Evolutionary conservation across 2,797 vertebrate species (phyloP), one percentile per base, ranked within the genome.

Genomic region (Eospalax fontanierii): DNA sequence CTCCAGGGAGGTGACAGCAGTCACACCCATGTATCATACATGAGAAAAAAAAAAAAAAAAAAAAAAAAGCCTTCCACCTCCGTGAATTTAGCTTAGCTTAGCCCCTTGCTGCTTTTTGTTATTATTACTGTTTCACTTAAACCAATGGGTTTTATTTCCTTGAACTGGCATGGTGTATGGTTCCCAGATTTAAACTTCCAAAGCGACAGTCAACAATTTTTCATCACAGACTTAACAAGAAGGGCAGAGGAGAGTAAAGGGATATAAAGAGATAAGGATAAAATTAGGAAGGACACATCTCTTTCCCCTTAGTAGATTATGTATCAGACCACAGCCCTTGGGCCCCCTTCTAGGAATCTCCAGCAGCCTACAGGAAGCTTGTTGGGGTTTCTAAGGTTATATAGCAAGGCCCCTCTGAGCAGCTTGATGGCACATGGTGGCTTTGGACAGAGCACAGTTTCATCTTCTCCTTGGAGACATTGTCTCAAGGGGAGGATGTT

Each of bases 171-270:
- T 66, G 86, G 40, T 85, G 54, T 68, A 65, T 4, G 16, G 61
- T 95, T 94, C 78, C 90, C 91, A 95, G 90, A 81, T 78, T 68
- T 95, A 98, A 97, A 98, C 79, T 96, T 90, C 61, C 91, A 95
- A 95, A 97, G 89, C 82, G 95, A 86, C 46, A 89, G 91, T 86
- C 93, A 97, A 93, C 94, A 96, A 89, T 57, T 94, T 94, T 95
- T 95, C 93, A 95, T 97, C 87, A 96, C 95, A 97, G 91, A 97
- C 94, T 96, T 87, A 65, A 79, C 24, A 63, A 93, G 50, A 91
- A 71, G 57, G 26, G 43, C 1, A 43, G 30, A 70, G 30, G 65
- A 66, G 26, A 87, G n/a, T n/a, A n/a, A n/a, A n/a, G 50, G 81
- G 4, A 50, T 46, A n/a, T 74, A 22, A 82, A 54, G 21, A 81